Evolutionary conservation across 35 echinoderm and acorn worm genomes (phyloP).

Genomic region (Hemicentrotus pulcherrimus): DNA sequence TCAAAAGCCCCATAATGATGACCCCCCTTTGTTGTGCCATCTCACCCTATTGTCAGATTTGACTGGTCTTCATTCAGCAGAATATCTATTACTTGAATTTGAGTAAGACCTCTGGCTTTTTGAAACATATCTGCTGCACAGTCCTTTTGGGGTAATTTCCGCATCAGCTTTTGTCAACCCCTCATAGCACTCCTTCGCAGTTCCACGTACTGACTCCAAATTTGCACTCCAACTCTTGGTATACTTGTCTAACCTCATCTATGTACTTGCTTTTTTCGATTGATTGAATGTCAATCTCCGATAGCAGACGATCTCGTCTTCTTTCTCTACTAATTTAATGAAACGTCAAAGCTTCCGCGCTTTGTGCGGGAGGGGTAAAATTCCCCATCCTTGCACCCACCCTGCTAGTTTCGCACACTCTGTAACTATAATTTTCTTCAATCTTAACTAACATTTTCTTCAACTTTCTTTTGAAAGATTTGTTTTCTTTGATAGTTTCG

Average conservation of each 20-base stretch:
- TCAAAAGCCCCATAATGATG: neutral
- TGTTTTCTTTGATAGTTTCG: too few species aligned
- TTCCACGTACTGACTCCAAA: constrained; percentile 18
- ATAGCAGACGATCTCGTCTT: too few species aligned
- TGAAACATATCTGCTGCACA: neutral
- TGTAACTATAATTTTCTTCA: too few species aligned
- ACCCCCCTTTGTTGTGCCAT: neutral
- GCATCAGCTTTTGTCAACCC: neutral
- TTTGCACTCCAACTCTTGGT: constrained; percentile 23
- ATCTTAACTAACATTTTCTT: neutral
- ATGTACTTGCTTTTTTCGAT: neutral
- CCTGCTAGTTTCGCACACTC: too few species aligned
- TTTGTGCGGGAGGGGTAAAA: too few species aligned
- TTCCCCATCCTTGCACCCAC: too few species aligned
- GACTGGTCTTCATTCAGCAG: neutral
- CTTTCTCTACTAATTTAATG: too few species aligned
- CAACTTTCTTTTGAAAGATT: too few species aligned
- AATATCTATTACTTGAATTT: neutral
- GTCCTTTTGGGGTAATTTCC: neutral
- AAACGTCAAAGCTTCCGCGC: too few species aligned
- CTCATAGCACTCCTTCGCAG: neutral
- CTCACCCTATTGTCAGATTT: neutral
- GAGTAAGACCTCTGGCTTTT: neutral
- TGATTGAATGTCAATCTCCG: too few species aligned
- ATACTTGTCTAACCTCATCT: neutral